phyloP scores from a whole-genome alignment of 2,113 vertebrate species.

The Rhagologus leucostigma region DNA sequence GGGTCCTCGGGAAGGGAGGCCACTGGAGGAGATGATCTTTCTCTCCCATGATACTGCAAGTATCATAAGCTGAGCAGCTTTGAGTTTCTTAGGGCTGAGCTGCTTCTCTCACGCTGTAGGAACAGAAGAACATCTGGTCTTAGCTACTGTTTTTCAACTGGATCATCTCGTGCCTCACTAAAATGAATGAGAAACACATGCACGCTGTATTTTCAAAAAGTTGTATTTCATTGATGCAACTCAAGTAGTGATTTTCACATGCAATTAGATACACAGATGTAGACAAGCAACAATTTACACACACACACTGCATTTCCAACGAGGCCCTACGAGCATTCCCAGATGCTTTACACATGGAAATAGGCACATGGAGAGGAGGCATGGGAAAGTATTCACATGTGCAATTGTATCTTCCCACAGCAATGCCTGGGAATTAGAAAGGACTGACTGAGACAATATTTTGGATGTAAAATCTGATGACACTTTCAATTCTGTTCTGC shows the following conservation, averaged over 20 bases:
- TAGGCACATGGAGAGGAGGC: slow-evolving; percentile 27
- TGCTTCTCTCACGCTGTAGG: slow-evolving; percentile 56
- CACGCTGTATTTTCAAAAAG: slow-evolving; percentile 44
- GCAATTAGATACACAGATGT: slow-evolving; percentile 65
- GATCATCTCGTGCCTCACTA: slow-evolving; percentile 61
- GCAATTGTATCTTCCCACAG: slow-evolving; percentile 62
- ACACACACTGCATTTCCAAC: slow-evolving; percentile 51
- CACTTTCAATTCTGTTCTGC: slow-evolving; percentile 53
- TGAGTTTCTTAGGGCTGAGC: slow-evolving; percentile 16
- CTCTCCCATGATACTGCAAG: background rate
- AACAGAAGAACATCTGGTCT: slow-evolving; percentile 65
- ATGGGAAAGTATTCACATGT: slow-evolving; percentile 68
- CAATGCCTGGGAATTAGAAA: slow-evolving; percentile 63
- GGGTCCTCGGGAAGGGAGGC: background rate
- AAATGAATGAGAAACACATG: slow-evolving; percentile 72
- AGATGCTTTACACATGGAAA: slow-evolving; percentile 59
- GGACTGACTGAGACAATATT: slow-evolving; percentile 36
- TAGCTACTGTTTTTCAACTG: slow-evolving; percentile 71
- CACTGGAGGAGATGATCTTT: background rate
- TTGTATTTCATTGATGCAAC: slow-evolving; percentile 57
- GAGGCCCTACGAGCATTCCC: slow-evolving; percentile 18
- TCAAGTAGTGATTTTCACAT: slow-evolving; percentile 66
- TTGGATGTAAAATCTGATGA: slow-evolving; percentile 65
- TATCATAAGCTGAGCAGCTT: background rate
- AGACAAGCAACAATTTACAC: slow-evolving; percentile 63